Evolutionary conservation across 1,140 invertebrate species (phyloP), one percentile per base, ranked within the genome.

Genomic region (Diorhabda carinulata): DNA sequence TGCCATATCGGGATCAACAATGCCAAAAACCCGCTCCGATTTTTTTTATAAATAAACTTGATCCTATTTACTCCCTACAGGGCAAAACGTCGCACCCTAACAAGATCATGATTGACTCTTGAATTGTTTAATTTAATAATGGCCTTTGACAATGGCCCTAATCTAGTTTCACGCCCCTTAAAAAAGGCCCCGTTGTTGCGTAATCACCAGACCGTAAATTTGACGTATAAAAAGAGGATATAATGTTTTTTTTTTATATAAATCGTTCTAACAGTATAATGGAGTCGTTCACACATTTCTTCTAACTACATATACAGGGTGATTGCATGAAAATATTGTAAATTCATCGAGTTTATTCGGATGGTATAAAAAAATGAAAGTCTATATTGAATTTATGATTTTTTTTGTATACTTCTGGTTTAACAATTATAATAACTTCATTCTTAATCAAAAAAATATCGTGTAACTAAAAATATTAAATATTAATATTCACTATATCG

Each of bases 41-140:
- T 47, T 60, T 67, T 67, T 60, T 67, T 67, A 67, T 52, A 60
- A 66, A 43, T 42, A 43, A 43, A 58, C 56, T 66, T 59, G 56
- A 67, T 67, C 57, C 65, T 67, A 45, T 67, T 67, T 43, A 56
- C 57, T 41, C 43, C 65, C 65, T 43, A 52, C 43, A 63, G 57
- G 64, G 66, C 68, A 43, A 71, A 57, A 5, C 43, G 57, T 59
- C 42, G 61, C 56, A 57, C 74, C 73, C 71, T 74, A 74, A 76
- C 72, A 57, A 70, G 70, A 72, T 70, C 67, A 74, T 75, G 77
- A 77, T 74, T 78, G 75, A 75, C 74, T 75, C 67, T 69, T 70
- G 73, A 77, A 77, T 77, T 66, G 60, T 70, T 74, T 76, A 76
- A 77, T 77, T 77, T 74, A 75, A 77, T 77, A 77, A 77, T 77